Conservation (phyloP, 2,888 invertebrate genomes). For the Chloroclysta siterata region DNA sequence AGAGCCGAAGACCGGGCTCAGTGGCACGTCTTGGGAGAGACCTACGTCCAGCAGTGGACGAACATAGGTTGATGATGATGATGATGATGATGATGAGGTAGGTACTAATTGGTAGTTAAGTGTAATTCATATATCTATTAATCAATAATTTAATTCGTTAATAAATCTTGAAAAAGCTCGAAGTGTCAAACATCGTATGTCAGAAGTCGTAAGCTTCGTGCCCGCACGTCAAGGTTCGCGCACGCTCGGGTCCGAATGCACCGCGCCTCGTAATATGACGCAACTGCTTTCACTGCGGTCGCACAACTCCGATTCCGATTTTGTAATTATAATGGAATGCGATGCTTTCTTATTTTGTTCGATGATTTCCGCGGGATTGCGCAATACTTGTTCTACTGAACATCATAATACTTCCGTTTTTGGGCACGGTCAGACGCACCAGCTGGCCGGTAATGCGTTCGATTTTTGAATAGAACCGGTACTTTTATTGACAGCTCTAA, state of each 20-base stretch:
- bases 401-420: slow-evolving; percentile 70
- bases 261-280: slow-evolving; percentile 45
- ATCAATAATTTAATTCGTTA: no score
- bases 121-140: no score
- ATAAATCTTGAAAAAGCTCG: no score
- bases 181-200: slow-evolving; percentile 10
- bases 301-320: slow-evolving; percentile 59
- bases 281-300: slow-evolving; percentile 73
- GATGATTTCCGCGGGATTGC: slow-evolving; percentile 63
- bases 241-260: slow-evolving; percentile 25
- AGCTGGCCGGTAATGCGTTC: slow-evolving; percentile 10
- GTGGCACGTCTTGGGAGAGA: no score
- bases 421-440: slow-evolving; percentile 39
- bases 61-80: no score
- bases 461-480: slow-evolving; percentile 3
- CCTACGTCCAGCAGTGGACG: no score
- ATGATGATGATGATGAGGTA: no score
- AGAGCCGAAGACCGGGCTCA: no score
- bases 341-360: slow-evolving; percentile 77
- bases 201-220: slow-evolving; percentile 30
- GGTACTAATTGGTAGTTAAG: no score
- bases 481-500: slow-evolving; percentile 17
- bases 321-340: slow-evolving; percentile 78
- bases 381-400: slow-evolving; percentile 56
- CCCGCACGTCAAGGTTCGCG: slow-evolving; percentile 19